Conservation (phyloP, 2,888 invertebrate species). For the Galerucella pusilla region DNA sequence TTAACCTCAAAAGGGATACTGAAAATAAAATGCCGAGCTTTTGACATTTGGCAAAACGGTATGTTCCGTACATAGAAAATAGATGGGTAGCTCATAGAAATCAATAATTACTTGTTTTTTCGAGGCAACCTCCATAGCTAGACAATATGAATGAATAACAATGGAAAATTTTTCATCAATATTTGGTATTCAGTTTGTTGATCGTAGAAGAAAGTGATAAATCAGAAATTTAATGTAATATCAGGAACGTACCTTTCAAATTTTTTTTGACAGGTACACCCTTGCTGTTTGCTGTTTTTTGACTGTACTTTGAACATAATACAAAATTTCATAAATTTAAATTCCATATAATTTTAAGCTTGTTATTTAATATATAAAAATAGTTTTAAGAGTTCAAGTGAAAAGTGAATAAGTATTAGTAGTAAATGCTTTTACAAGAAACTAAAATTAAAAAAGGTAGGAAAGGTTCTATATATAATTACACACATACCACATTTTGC, state of each 20-base stretch:
- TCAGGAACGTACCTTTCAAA: background rate
- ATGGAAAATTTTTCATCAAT: no score
- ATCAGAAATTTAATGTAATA: background rate
- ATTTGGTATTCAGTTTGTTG: no score
- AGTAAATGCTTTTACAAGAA: background rate
- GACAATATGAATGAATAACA: no score
- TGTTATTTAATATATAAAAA: background rate
- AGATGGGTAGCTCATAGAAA: background rate
- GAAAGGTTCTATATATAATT: slow-evolving; percentile 5
- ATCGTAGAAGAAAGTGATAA: no score
- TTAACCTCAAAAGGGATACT: slow-evolving; percentile 14
- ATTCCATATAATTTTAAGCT: background rate
- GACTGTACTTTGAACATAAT: slow-evolving; percentile 21
- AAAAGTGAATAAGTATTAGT: background rate
- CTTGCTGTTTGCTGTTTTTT: slow-evolving; percentile 20
- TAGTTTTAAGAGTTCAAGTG: background rate
- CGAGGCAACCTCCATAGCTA: no score
- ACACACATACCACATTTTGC: background rate
- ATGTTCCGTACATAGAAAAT: background rate
- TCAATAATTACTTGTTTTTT: background rate
- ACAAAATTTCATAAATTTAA: slow-evolving; percentile 12
- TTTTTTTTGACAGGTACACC: background rate
- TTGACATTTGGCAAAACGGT: slow-evolving; percentile 6
- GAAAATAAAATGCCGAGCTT: background rate
- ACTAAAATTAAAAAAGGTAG: slow-evolving; percentile 3